Conservation (phyloP, 2,797 vertebrate species). For the Chromis chromis region DNA sequence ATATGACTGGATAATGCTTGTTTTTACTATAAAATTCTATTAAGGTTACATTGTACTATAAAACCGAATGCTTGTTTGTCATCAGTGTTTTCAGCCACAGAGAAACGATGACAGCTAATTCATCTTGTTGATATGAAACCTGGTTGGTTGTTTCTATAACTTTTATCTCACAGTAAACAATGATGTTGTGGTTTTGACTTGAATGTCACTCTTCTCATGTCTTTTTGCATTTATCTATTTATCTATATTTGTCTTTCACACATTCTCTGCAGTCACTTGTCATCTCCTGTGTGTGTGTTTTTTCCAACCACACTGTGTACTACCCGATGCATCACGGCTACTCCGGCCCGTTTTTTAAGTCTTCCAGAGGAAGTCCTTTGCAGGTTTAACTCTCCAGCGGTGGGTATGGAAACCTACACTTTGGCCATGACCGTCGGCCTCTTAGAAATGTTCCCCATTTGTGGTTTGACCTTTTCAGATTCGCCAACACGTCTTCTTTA, state of each 20-base stretch:
- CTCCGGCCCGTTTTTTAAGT: not conserved
- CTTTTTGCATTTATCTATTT: not conserved
- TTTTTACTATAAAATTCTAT: too few relatives aligned
- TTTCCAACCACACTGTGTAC: constrained; percentile 45
- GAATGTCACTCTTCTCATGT: not conserved
- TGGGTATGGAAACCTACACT: constrained; percentile 55
- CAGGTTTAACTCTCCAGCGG: constrained; percentile 13
- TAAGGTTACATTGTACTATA: not conserved
- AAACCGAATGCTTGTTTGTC: not conserved
- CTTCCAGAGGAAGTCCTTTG: constrained; percentile 54
- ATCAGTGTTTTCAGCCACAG: not conserved
- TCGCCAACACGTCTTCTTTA: constrained; percentile 6
- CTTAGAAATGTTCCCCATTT: constrained; percentile 36
- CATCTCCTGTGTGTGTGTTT: constrained; percentile 19
- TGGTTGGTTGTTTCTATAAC: not conserved
- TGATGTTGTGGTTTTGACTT: not conserved
- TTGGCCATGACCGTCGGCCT: constrained; percentile 27
- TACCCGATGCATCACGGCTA: constrained; percentile 45
- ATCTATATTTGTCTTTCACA: constrained; percentile 14
- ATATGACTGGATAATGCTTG: not conserved
- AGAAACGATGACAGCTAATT: not conserved
- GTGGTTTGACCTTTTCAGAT: constrained; percentile 73
- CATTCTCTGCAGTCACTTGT: constrained; percentile 34
- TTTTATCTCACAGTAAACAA: constrained; percentile 3
- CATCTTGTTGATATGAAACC: not conserved